Evolutionary conservation across 2,797 vertebrate genomes (phyloP).

Genomic region (Diglossa cyanea): DNA sequence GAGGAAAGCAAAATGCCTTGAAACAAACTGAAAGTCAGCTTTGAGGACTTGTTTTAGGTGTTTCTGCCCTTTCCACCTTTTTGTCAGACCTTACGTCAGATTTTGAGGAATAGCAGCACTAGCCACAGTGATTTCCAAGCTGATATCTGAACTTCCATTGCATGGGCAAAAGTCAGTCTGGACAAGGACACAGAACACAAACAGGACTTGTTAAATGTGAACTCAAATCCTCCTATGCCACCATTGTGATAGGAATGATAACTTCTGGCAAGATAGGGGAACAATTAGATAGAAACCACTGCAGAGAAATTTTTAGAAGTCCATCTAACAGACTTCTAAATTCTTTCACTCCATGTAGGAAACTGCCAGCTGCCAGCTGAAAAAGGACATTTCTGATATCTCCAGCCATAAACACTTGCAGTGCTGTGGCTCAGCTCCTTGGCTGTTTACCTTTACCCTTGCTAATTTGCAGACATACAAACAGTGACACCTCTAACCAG

Average conservation of each 20-base stretch:
- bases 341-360: neutral
- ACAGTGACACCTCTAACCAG: fast-evolving
- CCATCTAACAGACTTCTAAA: neutral
- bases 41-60: neutral
- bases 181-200: neutral
- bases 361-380: neutral
- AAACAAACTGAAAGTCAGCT: neutral
- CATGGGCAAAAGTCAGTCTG: neutral
- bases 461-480: too few species aligned
- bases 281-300: neutral
- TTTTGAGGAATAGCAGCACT: neutral
- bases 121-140: neutral
- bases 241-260: neutral
- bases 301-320: neutral
- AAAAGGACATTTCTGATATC: neutral
- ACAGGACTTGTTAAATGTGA: neutral
- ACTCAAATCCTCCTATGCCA: neutral
- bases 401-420: neutral
- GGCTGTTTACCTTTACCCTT: neutral
- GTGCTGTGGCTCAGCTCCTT: neutral
- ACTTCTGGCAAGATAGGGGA: neutral
- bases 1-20: neutral
- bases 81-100: neutral
- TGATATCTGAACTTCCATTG: neutral
- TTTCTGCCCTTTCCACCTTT: neutral